Percentiles rank a stretch among this genome's conserved stretches.
These are phyloP conservation scores for Macquaria australasica DNA, from an alignment of 2,113 vertebrate genomes.

Conservation along the genomic window DNA sequence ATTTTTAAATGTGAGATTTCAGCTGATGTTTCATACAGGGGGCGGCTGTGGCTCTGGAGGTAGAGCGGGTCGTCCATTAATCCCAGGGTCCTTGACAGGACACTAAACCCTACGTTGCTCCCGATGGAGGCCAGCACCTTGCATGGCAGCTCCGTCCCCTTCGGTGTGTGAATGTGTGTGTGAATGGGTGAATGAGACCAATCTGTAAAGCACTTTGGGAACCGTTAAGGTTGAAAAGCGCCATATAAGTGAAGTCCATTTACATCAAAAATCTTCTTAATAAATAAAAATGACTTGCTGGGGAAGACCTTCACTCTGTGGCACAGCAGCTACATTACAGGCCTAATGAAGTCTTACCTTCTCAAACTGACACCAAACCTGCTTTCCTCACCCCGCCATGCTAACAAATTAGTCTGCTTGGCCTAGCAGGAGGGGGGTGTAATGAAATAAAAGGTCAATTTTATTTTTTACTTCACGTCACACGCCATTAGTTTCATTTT, in stretches of 20 bases:
- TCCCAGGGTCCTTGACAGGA: too few species aligned
- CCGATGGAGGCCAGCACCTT: too few species aligned
- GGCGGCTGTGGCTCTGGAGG: too few species aligned
- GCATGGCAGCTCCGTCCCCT: too few species aligned
- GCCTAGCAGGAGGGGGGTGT: not conserved
- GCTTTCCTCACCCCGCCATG: not conserved
- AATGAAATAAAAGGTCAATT: conserved; percentile 41
- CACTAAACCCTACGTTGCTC: too few species aligned
- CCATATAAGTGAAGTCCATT: too few species aligned
- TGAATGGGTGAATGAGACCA: too few species aligned
- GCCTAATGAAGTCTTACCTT: not conserved
- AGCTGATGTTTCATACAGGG: not conserved
- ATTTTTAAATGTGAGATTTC: not conserved
- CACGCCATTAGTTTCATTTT: conserved; percentile 8
- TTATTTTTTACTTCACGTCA: conserved; percentile 24
- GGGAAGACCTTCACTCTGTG: not conserved
- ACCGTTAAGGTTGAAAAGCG: too few species aligned
- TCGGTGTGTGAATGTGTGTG: too few species aligned
- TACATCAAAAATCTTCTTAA: too few species aligned
- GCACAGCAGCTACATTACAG: not conserved
- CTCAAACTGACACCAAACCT: not conserved
- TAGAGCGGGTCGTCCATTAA: too few species aligned
- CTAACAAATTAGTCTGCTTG: conserved; percentile 14
- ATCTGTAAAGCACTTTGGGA: too few species aligned
- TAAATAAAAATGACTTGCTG: not conserved